A percentile compares a stretch with the other conserved stretches of the same genome.
These are phyloP conservation scores for Tamandua tetradactyla DNA, from an alignment of 2,797 vertebrate genomes.

Conservation along the genomic window DNA sequence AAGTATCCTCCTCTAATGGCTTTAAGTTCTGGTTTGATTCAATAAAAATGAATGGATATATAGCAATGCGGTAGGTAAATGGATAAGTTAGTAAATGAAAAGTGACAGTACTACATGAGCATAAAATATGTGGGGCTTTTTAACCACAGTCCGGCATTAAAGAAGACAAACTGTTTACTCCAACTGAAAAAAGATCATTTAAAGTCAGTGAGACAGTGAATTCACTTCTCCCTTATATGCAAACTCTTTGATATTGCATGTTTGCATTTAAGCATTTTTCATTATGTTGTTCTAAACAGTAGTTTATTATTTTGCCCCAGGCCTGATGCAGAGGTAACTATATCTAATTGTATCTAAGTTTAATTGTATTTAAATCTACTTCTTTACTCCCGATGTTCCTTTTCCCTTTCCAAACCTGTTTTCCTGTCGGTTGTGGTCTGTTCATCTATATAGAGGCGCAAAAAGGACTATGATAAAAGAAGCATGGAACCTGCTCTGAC, in stretches of 20 bases:
- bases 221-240: background rate
- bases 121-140: slow-evolving; percentile 75
- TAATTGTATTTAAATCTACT: background rate
- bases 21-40: slow-evolving; percentile 65
- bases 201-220: background rate
- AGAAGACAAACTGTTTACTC: slow-evolving; percentile 66
- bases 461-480: background rate
- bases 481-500: background rate
- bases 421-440: background rate
- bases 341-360: background rate
- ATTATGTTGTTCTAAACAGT: background rate
- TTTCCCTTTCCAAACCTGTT: background rate
- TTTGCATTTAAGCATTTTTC: background rate
- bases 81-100: slow-evolving; percentile 80
- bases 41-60: slow-evolving; percentile 80
- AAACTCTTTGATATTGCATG: slow-evolving; percentile 14
- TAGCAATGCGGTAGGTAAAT: slow-evolving; percentile 77
- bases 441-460: background rate
- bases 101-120: slow-evolving; percentile 78
- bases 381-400: background rate
- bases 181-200: slow-evolving; percentile 59
- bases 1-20: background rate
- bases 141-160: slow-evolving; percentile 71
- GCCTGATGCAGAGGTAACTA: background rate
- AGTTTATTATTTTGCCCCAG: background rate